A percentile compares a stretch with the other conserved stretches of the same genome.
phyloP scores from a whole-genome alignment of 2,888 invertebrate species.

The Ophonus ardosiacus region DNA sequence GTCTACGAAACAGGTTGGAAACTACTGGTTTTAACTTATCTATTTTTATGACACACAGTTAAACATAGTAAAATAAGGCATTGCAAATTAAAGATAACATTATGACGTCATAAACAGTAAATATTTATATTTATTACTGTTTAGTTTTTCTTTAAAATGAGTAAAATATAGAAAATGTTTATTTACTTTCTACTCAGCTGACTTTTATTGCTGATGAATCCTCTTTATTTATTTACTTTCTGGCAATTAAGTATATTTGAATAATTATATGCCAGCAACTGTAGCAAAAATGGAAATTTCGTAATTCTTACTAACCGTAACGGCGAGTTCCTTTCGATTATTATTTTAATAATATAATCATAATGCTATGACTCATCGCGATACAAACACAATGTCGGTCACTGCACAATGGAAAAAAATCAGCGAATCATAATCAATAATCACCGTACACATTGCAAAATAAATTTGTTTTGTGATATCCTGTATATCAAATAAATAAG shows the following conservation, averaged over 20 bases:
- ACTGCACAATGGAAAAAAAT: constrained; percentile 13
- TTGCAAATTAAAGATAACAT: too few relatives aligned
- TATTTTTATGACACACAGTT: too few relatives aligned
- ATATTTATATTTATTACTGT: too few relatives aligned
- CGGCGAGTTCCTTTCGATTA: constrained; percentile 20
- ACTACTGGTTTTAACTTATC: too few relatives aligned
- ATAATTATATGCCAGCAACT: constrained; percentile 10
- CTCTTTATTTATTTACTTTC: constrained; percentile 15
- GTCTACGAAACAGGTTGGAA: too few relatives aligned
- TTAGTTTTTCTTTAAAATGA: too few relatives aligned
- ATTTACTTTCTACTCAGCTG: neutral
- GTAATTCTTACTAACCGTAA: constrained; percentile 6
- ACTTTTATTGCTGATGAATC: neutral
- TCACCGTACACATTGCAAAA: constrained; percentile 5
- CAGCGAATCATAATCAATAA: neutral
- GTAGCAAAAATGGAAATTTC: constrained; percentile 39
- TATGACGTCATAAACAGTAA: too few relatives aligned
- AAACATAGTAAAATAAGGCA: too few relatives aligned
- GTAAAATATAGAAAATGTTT: too few relatives aligned
- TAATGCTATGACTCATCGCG: constrained; percentile 15
- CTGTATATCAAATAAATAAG: neutral
- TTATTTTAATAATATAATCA: constrained; percentile 40
- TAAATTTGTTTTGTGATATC: neutral
- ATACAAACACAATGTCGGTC: constrained; percentile 17
- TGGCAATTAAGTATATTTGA: constrained; percentile 5